phyloP scores from a whole-genome alignment of 2,888 invertebrate species.

The Leucoptera coffeella region DNA sequence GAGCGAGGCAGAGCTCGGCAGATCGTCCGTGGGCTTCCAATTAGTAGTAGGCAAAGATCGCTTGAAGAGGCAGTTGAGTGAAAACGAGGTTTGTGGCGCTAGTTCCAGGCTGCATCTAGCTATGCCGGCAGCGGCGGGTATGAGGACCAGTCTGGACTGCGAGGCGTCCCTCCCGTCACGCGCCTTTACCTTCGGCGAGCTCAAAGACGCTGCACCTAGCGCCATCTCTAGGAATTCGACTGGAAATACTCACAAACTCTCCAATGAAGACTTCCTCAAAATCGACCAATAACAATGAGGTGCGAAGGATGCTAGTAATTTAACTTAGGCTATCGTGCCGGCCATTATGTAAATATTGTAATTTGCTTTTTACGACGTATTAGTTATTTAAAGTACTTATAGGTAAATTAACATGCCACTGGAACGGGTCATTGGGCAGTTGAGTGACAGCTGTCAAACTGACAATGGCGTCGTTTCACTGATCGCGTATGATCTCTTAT shows the following conservation, averaged over 20 bases:
- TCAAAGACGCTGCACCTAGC: slow-evolving; percentile 36
- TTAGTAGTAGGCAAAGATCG: slow-evolving; percentile 33
- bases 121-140: slow-evolving; percentile 44
- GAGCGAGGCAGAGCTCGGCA: slow-evolving; percentile 26
- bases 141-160: slow-evolving; percentile 23
- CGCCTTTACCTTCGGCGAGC: slow-evolving; percentile 39
- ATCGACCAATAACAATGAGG: too few species aligned
- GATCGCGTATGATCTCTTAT: slow-evolving; percentile 47
- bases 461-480: slow-evolving; percentile 47
- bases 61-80: slow-evolving; percentile 35
- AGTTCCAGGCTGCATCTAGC: slow-evolving; percentile 35
- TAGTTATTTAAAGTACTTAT: too few species aligned
- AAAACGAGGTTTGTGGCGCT: slow-evolving; percentile 28
- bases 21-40: slow-evolving; percentile 21
- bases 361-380: slow-evolving; percentile 41
- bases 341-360: slow-evolving; percentile 50
- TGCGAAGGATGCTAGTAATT: too few species aligned
- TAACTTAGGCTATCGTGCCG: too few species aligned
- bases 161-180: slow-evolving; percentile 14
- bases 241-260: slow-evolving; percentile 13
- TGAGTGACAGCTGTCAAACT: slow-evolving; percentile 11
- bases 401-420: slow-evolving; percentile 35
- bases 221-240: slow-evolving; percentile 13
- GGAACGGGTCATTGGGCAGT: slow-evolving; percentile 45
- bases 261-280: slow-evolving; percentile 33